A percentile compares a stretch with the other conserved stretches of the same genome.
phyloP scores from a whole-genome alignment of 2,113 vertebrate species.

The Clinocottus analis region DNA sequence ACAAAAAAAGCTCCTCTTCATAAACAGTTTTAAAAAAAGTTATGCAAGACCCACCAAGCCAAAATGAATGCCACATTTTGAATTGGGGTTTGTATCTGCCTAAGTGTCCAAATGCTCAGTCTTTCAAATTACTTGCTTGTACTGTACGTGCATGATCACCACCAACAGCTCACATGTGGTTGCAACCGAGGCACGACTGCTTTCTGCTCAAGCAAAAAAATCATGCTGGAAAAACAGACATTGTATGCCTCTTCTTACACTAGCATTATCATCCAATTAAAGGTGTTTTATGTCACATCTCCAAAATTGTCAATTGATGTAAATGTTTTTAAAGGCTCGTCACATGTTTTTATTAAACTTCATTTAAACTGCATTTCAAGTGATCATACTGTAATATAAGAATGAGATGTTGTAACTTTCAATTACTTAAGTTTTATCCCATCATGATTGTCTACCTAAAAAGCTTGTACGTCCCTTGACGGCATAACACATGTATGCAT shows the following conservation, averaged over 20 bases:
- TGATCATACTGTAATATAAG: background rate
- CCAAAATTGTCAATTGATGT: background rate
- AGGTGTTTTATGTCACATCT: background rate
- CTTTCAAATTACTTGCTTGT: background rate
- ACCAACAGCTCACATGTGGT: background rate
- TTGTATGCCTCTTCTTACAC: background rate
- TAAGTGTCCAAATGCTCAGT: background rate
- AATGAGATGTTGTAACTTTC: background rate
- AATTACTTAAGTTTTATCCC: background rate
- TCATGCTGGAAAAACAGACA: background rate
- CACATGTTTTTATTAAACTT: background rate
- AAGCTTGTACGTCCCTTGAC: background rate
- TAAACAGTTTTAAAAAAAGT: background rate
- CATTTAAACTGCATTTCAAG: background rate
- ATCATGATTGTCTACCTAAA: background rate
- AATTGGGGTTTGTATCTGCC: background rate
- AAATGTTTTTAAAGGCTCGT: background rate
- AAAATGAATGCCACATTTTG: background rate
- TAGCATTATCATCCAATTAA: background rate
- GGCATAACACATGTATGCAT: background rate
- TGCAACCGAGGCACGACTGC: background rate
- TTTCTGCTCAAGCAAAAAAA: constrained; percentile 5
- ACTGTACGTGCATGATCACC: background rate
- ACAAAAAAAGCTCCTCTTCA: constrained; percentile 5
- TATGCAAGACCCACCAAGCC: background rate